Base-by-base conservation (phyloP, 2,797 vertebrate species). In the Rhabdomys pumilio region DNA sequence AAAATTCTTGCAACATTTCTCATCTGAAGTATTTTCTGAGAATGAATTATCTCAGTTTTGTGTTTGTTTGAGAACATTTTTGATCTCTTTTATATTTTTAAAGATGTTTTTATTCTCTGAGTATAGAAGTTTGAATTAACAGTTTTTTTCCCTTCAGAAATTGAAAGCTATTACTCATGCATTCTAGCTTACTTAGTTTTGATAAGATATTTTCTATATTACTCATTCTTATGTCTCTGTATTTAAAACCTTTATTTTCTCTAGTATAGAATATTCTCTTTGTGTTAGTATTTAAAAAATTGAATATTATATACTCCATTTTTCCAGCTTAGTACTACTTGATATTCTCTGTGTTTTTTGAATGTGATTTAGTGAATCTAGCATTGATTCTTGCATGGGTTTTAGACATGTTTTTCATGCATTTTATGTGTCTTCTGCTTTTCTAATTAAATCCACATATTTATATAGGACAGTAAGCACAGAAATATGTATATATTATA, bases 1-100 rank as follows among this genome's bases (percentile, higher is more conserved):
- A 24, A 81, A 67, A 19, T 95, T 93, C 19, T 61, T 83, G 89
- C 50, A 96, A 83, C 3, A 59, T 87, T 79, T 44, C 47, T 67
- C n/a, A 1, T 76, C 67, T 53, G 50, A 44, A 13, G 17, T 3
- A 47, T 73, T 61, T 93, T 82, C n/a, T 84, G 15, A 0, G 2
- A 2, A 86, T 17, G 13, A 80, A 14, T 88, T 88, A 24, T 91
- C 20, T 14, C 7, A 79, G 44, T 65, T 86, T 94, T 94, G 65
- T 73, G 38, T 76, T 76, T 75, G n/a, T 88, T 85, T 47, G 65
- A 75, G 38, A 53, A 41, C n/a, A 44, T 14, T 41, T 34, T 73
- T 80, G 57, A 77, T 90, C 47, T 55, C 38, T 67, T 89, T 79
- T 6, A 83, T 4, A 79, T 92, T 59, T 55, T 53, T 75, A 63